phyloP scores from a whole-genome alignment of 2,888 invertebrate genomes.

The Craniophora ligustri region DNA sequence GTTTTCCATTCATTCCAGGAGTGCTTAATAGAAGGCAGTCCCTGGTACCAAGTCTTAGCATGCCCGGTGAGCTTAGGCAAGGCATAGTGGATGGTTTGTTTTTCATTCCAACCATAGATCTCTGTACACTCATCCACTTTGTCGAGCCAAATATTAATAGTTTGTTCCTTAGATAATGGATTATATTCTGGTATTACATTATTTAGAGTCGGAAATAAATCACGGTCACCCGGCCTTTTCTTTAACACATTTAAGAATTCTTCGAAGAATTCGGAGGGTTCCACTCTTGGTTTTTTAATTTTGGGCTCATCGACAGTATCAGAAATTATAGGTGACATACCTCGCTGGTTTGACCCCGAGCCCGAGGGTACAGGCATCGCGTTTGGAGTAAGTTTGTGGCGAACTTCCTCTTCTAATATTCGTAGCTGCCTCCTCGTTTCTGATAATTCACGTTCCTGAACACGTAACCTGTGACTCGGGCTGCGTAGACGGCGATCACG shows the following conservation, averaged over 20 bases:
- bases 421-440: neutral
- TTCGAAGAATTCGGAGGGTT: constrained; percentile 5
- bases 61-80: too few relatives aligned
- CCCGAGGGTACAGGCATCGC: neutral
- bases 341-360: neutral
- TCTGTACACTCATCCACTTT: constrained; percentile 7
- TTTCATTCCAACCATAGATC: too few relatives aligned
- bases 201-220: neutral
- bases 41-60: constrained; percentile 49
- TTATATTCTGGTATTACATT: constrained; percentile 11
- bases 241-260: constrained; percentile 4
- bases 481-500: neutral
- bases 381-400: neutral
- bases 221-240: neutral
- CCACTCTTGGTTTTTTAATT: neutral
- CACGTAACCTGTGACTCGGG: neutral
- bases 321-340: neutral
- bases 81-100: too few relatives aligned
- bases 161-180: constrained; percentile 11
- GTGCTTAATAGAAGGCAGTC: constrained; percentile 25
- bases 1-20: constrained; percentile 4
- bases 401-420: neutral
- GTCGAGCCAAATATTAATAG: constrained; percentile 14
- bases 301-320: neutral
- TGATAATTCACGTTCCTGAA: neutral